Evolutionary conservation across 2,113 vertebrate species (phyloP).

Genomic region (Felis chaus): DNA sequence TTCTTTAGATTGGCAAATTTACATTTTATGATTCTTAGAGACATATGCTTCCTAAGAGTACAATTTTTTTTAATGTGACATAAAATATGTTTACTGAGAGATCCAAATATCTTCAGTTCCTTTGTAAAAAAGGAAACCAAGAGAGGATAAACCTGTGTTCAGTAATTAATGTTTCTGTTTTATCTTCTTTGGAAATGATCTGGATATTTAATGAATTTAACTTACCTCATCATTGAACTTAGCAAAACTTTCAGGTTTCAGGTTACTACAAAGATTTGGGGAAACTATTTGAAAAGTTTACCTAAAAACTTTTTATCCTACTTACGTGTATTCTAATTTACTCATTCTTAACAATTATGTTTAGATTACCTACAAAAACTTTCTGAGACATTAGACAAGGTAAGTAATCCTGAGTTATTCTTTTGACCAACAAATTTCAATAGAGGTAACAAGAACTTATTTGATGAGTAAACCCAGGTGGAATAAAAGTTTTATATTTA

Average conservation of each 20-base stretch:
- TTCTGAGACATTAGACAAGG: not conserved
- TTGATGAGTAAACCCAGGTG: not conserved
- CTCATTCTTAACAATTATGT: not conserved
- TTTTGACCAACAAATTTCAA: not conserved
- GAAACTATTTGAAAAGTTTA: not conserved
- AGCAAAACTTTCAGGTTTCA: not conserved
- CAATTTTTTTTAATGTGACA: not conserved
- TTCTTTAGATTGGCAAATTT: not conserved
- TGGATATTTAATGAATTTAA: not conserved
- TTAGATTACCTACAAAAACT: not conserved
- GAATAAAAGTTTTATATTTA: not conserved
- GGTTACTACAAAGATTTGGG: not conserved
- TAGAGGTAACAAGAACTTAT: not conserved
- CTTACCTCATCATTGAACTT: not conserved
- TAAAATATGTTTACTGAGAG: not conserved
- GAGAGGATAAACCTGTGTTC: not conserved
- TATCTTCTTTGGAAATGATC: not conserved
- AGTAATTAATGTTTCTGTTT: not conserved
- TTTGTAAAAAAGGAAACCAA: not conserved
- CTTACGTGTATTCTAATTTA: not conserved
- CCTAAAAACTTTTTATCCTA: not conserved
- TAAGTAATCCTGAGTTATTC: not conserved
- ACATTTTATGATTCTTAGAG: not conserved
- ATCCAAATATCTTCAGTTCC: not conserved
- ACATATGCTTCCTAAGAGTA: not conserved